These are phyloP conservation scores for Meteorus cinctellus DNA, from an alignment of 2,888 invertebrate genomes.

Conservation along the genomic window DNA sequence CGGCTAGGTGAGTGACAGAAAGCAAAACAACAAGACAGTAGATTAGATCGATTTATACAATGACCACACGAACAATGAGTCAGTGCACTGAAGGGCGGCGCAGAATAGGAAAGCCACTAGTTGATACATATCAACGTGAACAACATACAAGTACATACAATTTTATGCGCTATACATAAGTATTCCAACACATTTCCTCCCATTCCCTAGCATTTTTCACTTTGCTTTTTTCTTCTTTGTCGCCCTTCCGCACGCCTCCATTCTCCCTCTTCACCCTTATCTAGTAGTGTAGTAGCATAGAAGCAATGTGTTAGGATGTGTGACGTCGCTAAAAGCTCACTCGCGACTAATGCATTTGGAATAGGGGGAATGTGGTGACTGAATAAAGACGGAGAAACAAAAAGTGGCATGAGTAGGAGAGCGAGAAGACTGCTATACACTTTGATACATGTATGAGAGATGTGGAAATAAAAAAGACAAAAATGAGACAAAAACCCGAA, in stretches of 20 bases:
- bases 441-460: slow-evolving; percentile 8
- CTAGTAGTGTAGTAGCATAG: slow-evolving; percentile 31
- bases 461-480: slow-evolving; percentile 27
- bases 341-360: slow-evolving; percentile 71
- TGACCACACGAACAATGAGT: slow-evolving; percentile 39
- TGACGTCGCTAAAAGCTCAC: slow-evolving; percentile 69
- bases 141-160: slow-evolving; percentile 8
- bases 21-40: slow-evolving; percentile 60
- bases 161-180: too few species aligned
- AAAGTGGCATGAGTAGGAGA: slow-evolving; percentile 37
- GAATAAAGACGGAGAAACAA: slow-evolving; percentile 16
- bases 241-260: slow-evolving; percentile 20
- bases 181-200: slow-evolving; percentile 17
- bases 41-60: slow-evolving; percentile 58
- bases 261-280: slow-evolving; percentile 45
- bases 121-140: background rate
- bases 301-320: slow-evolving; percentile 57
- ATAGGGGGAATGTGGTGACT: slow-evolving; percentile 39
- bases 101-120: slow-evolving; percentile 29
- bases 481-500: slow-evolving; percentile 35
- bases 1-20: slow-evolving; percentile 58
- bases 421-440: slow-evolving; percentile 1
- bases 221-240: slow-evolving; percentile 16
- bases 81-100: background rate
- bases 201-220: slow-evolving; percentile 17